Evolutionary conservation across 2,888 invertebrate genomes (phyloP).

Genomic region (Nephrotoma flavescens): DNA sequence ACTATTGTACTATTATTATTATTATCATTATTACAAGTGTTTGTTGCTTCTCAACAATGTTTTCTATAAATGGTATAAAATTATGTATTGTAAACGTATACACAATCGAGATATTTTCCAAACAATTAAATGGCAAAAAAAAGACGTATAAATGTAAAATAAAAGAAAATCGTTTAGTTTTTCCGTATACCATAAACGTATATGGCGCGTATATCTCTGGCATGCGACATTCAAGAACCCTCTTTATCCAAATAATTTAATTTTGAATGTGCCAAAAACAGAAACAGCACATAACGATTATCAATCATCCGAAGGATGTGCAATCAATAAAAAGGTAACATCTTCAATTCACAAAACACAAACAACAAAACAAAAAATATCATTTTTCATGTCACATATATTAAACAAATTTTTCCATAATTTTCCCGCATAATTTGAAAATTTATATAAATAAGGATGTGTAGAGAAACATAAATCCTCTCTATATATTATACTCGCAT

Average conservation of each 20-base stretch:
- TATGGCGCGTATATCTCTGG: neutral
- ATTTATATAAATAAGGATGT: neutral
- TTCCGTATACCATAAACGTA: neutral
- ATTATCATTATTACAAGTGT: neutral
- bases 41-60: neutral
- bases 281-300: neutral
- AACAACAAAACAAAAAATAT: neutral
- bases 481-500: neutral
- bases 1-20: neutral
- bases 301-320: neutral
- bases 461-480: neutral
- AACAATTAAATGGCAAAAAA: neutral
- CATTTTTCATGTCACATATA: neutral
- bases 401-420: neutral
- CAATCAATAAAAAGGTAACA: neutral
- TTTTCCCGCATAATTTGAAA: neutral
- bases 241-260: neutral
- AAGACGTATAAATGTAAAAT: neutral
- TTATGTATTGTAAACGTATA: neutral
- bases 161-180: neutral
- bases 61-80: neutral
- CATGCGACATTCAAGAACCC: neutral
- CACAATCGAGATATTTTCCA: neutral
- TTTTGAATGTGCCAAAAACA: neutral
- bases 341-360: neutral